Evolutionary conservation across 2,797 vertebrate genomes (phyloP).

Genomic region (Chrosomus eos): DNA sequence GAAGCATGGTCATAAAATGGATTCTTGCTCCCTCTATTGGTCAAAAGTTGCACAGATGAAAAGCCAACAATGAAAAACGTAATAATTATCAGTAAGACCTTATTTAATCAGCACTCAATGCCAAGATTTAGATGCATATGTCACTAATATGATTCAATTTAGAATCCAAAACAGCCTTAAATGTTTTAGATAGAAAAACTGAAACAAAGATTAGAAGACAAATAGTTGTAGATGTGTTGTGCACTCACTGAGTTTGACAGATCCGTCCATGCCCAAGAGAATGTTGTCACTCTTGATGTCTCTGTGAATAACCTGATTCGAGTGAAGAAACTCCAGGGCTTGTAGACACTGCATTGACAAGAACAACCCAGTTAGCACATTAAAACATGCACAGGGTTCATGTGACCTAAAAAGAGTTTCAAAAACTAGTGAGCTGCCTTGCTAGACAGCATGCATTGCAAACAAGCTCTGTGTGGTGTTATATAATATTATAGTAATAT

Average conservation of each 20-base stretch:
- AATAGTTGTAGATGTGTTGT: not conserved
- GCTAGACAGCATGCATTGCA: not conserved
- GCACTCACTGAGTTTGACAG: constrained; percentile 93
- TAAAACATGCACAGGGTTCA: not conserved
- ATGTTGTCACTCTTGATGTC: constrained; percentile 99
- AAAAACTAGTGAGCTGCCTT: not conserved
- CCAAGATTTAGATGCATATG: not conserved
- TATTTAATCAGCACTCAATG: not conserved
- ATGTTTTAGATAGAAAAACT: not conserved
- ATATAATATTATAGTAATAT: not conserved
- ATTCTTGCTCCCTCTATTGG: constrained; percentile 22
- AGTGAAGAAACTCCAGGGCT: constrained; percentile 95
- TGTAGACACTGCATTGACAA: constrained; percentile 86
- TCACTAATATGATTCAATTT: not conserved
- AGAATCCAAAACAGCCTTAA: not conserved
- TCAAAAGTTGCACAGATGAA: not conserved
- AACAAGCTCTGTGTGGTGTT: not conserved
- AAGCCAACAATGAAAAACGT: not conserved
- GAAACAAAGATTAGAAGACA: not conserved
- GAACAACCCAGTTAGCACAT: not conserved
- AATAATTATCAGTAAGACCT: not conserved
- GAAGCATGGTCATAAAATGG: not conserved
- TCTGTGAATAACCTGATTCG: constrained; percentile 95
- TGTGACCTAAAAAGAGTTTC: not conserved
- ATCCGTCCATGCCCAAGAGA: constrained; percentile 95